Evolutionary conservation across 2,888 invertebrate genomes (phyloP), one percentile per base, ranked within the genome.

Genomic region (Laothoe populi): DNA sequence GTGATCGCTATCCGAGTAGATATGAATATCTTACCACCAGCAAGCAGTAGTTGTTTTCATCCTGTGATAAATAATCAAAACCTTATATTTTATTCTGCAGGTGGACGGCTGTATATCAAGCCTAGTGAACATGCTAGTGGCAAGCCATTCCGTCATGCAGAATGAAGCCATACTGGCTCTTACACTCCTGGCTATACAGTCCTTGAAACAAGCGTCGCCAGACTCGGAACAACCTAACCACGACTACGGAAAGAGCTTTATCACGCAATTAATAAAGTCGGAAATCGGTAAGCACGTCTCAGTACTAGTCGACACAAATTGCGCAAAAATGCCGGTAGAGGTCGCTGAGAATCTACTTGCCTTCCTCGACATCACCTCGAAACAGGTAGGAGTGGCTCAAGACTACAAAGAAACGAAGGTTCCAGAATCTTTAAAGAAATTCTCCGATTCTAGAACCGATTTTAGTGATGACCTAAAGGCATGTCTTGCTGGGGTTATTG

Each of bases 81-180:
- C 26, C 7, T 26, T 4, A 44, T 10, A 40, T 42, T 57, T 62
- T 40, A 44, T 19, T 61, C 83, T 94, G 0, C 84, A 94, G 86
- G 94, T 94, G 21, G 94, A 95, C 57, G 96, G 96, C 65, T 96
- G 96, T 64, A 88, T 97, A 38, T 94, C 95, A 61, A 95, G 96
- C 75, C 90, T 98, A 72, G 95, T 97, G 11, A 95, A 95, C 84
- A 98, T 98, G 98, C 91, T 97, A 68, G 94, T 95, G 4, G 96
- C 97, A 2, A 96, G 96, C 75, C 97, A 98, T 88, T 93, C 96
- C 7, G 95, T 98, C 31, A 98, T 98, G 98, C 97, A 97, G 82
- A 96, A 96, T 81, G 97, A 97, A 87, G 96, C 97, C 0, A 93
- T 97, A 62, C 91, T 96, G 71, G 95, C 96, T 40, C 90, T 97